A percentile compares a stretch with the other conserved stretches of the same genome.
Conservation (phyloP, 1,140 invertebrate species). For the Glossosoma conforme region DNA sequence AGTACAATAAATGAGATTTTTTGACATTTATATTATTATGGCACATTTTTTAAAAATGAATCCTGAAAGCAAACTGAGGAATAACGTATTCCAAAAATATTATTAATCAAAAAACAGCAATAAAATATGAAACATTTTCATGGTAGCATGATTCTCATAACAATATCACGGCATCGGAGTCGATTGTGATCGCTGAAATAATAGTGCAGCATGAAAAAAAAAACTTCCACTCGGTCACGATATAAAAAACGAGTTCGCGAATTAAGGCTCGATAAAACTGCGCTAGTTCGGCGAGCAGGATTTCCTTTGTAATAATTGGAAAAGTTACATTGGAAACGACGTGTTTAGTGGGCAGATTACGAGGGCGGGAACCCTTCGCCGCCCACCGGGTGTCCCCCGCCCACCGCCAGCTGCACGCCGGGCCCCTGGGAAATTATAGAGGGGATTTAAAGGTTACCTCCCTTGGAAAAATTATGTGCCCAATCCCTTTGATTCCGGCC, state of each 20-base stretch:
- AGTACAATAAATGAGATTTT: no score
- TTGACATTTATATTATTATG: no score
- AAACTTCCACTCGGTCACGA: background rate
- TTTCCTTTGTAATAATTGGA: constrained; percentile 30
- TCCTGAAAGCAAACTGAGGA: no score
- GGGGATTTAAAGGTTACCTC: constrained; percentile 33
- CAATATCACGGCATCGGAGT: no score
- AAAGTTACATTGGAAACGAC: constrained; percentile 28
- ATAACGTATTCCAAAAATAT: no score
- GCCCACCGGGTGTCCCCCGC: constrained; percentile 1
- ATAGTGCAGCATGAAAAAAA: no score
- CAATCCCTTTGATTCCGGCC: constrained; percentile 8
- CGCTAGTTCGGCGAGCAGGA: constrained; percentile 1
- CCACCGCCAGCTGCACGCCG: constrained; percentile 11
- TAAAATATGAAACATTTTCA: no score
- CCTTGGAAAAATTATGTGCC: constrained; percentile 31
- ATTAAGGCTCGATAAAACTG: constrained; percentile 19
- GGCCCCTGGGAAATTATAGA: constrained; percentile 31
- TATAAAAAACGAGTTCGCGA: constrained; percentile 4
- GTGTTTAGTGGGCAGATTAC: constrained; percentile 23
- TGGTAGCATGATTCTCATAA: no score
- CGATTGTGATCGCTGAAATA: no score
- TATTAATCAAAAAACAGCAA: no score
- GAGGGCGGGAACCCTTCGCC: background rate
- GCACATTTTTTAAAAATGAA: no score